Percentiles rank a stretch among this genome's conserved stretches.
phyloP scores from a whole-genome alignment of 2,113 vertebrate genomes.

The Aramus guarauna region DNA sequence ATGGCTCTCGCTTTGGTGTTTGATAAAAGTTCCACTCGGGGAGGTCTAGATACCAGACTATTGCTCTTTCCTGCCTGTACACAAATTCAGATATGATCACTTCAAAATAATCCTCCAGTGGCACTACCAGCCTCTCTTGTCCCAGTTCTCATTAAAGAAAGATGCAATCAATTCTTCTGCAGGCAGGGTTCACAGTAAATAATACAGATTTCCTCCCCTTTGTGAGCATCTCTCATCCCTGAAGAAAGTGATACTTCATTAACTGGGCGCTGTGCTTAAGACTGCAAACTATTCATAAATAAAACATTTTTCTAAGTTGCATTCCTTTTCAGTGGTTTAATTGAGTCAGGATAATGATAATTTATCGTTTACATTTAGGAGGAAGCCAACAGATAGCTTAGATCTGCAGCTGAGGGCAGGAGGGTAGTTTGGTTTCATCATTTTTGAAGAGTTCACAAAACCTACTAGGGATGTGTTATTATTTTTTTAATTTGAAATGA shows the following conservation, averaged over 20 bases:
- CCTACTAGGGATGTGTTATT: constrained; percentile 5
- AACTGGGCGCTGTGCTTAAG: constrained; percentile 12
- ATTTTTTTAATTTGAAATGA: constrained; percentile 41
- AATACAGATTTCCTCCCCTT: background rate
- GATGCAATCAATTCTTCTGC: constrained; percentile 25
- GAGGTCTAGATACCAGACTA: background rate
- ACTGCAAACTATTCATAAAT: constrained; percentile 45
- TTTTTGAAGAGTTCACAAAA: constrained; percentile 9
- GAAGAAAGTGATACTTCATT: constrained; percentile 36
- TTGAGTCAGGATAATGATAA: constrained; percentile 19
- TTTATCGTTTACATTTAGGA: background rate
- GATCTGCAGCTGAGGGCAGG: background rate
- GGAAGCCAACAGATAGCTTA: background rate
- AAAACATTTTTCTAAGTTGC: constrained; percentile 27
- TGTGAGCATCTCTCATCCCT: constrained; percentile 17
- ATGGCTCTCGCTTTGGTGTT: background rate
- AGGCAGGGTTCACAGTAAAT: background rate
- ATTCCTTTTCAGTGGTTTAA: constrained; percentile 11
- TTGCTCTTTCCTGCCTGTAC: background rate
- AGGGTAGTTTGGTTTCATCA: background rate
- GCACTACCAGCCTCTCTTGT: background rate
- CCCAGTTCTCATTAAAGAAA: constrained; percentile 30
- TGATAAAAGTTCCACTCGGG: background rate
- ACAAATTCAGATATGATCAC: constrained; percentile 4
- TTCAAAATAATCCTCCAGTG: background rate